Percentiles rank a stretch among this genome's conserved stretches.
Evolutionary conservation across 2,888 invertebrate species (phyloP).

Genomic region (Hemistola chrysoprasaria): DNA sequence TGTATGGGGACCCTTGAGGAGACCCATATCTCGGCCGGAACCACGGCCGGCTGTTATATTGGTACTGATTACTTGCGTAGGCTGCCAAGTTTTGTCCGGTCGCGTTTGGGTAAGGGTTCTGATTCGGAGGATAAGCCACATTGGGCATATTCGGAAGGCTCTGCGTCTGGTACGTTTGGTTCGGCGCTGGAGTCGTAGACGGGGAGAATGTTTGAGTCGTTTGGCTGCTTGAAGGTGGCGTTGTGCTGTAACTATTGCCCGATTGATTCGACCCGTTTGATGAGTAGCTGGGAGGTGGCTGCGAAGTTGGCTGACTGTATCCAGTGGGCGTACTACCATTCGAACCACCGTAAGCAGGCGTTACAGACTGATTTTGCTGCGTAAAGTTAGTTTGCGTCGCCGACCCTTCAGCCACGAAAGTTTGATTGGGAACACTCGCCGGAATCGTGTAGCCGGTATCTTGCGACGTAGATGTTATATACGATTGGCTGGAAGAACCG

Average conservation of each 20-base stretch:
- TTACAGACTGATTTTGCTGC: constrained; percentile 46
- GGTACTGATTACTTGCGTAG: constrained; percentile 72
- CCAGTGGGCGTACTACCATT: constrained; percentile 43
- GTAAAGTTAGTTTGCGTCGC: constrained; percentile 52
- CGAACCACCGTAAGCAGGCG: constrained; percentile 50
- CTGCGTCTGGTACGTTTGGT: constrained; percentile 54
- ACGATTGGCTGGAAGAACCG: constrained; percentile 57
- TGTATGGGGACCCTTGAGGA: constrained; percentile 69
- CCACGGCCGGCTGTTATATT: constrained; percentile 72
- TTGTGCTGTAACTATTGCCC: constrained; percentile 45
- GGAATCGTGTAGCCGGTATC: constrained; percentile 56
- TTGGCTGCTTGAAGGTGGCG: constrained; percentile 51
- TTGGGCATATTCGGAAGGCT: constrained; percentile 58
- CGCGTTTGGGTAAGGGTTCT: constrained; percentile 73
- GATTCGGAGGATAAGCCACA: constrained; percentile 58
- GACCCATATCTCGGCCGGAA: constrained; percentile 70
- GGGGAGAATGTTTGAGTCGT: constrained; percentile 61
- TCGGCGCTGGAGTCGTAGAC: constrained; percentile 66
- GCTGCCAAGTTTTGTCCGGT: constrained; percentile 75
- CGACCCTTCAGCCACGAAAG: constrained; percentile 51
- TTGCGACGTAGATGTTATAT: constrained; percentile 71
- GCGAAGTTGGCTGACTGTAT: constrained; percentile 48
- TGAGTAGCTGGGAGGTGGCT: constrained; percentile 58
- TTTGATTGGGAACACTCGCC: constrained; percentile 46
- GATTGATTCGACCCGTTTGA: constrained; percentile 56